Percentiles rank a stretch among this genome's conserved stretches.
These are phyloP conservation scores for Chitala chitala DNA, from an alignment of 2,113 vertebrate species.

Conservation along the genomic window DNA sequence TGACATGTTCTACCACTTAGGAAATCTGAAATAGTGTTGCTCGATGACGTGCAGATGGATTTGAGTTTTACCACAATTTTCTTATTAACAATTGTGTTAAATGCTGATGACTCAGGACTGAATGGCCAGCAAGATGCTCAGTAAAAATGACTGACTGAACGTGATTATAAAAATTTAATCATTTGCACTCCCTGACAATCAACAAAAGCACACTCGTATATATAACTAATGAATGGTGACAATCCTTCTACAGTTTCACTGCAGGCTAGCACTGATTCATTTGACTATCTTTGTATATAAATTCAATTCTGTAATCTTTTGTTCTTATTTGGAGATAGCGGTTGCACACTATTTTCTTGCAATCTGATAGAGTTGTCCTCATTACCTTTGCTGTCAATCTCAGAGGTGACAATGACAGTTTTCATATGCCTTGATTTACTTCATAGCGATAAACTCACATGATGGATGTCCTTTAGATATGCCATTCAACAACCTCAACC, in stretches of 20 bases:
- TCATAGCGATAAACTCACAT: background rate
- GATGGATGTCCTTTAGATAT: background rate
- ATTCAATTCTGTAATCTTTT: background rate
- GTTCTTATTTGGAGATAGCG: background rate
- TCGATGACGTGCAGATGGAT: too few species aligned
- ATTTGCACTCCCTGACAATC: too few species aligned
- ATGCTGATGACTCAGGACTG: too few species aligned
- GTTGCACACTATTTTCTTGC: background rate
- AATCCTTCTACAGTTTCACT: background rate
- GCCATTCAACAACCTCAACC: background rate
- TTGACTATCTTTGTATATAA: background rate
- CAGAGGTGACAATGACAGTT: background rate
- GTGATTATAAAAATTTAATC: too few species aligned
- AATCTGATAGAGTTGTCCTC: background rate
- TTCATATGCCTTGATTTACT: background rate
- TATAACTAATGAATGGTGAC: background rate
- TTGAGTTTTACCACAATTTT: too few species aligned
- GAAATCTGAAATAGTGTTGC: too few species aligned
- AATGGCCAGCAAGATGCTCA: too few species aligned
- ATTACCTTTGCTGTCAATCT: background rate
- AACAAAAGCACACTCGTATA: too few species aligned
- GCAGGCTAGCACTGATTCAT: background rate
- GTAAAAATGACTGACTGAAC: too few species aligned
- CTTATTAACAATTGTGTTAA: too few species aligned
- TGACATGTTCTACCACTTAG: too few species aligned